These are phyloP conservation scores for Pygoscelis adeliae DNA, from an alignment of 2,113 vertebrate species.

Conservation along the genomic window DNA sequence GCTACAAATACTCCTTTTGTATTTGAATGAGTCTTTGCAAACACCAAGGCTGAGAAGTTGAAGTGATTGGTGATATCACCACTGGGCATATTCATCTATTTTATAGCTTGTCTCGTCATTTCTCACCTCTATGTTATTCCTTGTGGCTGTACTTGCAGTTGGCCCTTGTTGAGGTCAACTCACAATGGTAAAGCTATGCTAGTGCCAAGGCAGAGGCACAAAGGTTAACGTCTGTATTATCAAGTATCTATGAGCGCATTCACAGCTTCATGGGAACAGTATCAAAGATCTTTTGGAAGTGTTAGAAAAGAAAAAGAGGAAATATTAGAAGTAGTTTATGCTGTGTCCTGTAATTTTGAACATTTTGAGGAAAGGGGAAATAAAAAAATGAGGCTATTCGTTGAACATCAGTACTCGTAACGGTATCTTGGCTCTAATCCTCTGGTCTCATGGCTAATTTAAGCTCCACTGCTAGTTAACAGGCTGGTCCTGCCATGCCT, in stretches of 20 bases:
- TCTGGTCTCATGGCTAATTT: neutral
- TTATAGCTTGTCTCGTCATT: neutral
- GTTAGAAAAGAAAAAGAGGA: neutral
- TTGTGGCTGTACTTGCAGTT: neutral
- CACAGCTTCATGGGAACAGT: neutral
- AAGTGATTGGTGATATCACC: neutral
- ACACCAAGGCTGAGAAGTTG: neutral
- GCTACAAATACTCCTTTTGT: neutral
- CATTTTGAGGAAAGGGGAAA: neutral
- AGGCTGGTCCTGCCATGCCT: neutral
- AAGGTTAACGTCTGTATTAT: neutral
- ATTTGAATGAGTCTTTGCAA: neutral
- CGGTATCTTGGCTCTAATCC: neutral
- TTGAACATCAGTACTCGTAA: neutral
- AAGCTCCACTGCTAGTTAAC: neutral
- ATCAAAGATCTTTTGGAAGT: neutral
- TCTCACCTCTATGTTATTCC: neutral
- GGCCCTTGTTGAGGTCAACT: neutral
- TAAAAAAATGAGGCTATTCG: neutral
- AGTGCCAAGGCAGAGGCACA: neutral
- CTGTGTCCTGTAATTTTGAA: neutral
- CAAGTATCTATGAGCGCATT: neutral
- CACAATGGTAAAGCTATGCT: neutral
- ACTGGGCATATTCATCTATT: neutral
- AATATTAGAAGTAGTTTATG: neutral